Evolutionary conservation across 2,888 invertebrate genomes (phyloP), one percentile per base, ranked within the genome.

Genomic region (Platyscelio sp.): DNA sequence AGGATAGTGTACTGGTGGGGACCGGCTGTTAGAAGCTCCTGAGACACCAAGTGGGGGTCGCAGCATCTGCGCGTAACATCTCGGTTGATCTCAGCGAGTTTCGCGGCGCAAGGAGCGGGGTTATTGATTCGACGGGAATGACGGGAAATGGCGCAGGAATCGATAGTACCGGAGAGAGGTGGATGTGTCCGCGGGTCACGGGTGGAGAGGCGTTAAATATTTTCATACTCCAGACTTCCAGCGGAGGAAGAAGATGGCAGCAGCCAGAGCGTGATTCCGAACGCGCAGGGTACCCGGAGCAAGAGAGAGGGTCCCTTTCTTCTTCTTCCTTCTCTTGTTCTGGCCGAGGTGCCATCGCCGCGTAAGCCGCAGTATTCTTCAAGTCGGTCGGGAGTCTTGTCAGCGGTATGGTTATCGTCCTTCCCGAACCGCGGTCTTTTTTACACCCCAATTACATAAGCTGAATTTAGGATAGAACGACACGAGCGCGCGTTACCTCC

Each of bases 141-240:
- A 92, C 93, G 93, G 92, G 91, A 93, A 93, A 93, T 92, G 91
- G 93, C 92, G 92, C 92, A 93, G 93, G 91, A 93, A 93, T 93
- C 93, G 93, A 93, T 93, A 93, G 80, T 74, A 77, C 80, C 54
- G 77, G 83, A 91, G 91, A 90, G 92, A 91, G 87, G 88, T 83
- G 83, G 85, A 87, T 80, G 77, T 54, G 86, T 86, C 81, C 80
- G 85, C 74, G 83, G 81, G 74, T 86, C 86, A 84, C 75, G 80
- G 86, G 88, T 88, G 86, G 86, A 88, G 89, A 87, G 87, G 88
- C 87, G 87, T 86, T 90, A 93, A 93, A 93, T 93, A 93, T 93
- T 93, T 93, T 93, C 92, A 92, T 92, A 92, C 90, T 91, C 91
- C 89, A 91, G 92, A 92, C 91, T 92, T 92, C 91, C 91, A 90